A percentile compares a stretch with the other conserved stretches of the same genome.
phyloP scores from a whole-genome alignment of 2,113 vertebrate species.

The Argyrosomus japonicus region DNA sequence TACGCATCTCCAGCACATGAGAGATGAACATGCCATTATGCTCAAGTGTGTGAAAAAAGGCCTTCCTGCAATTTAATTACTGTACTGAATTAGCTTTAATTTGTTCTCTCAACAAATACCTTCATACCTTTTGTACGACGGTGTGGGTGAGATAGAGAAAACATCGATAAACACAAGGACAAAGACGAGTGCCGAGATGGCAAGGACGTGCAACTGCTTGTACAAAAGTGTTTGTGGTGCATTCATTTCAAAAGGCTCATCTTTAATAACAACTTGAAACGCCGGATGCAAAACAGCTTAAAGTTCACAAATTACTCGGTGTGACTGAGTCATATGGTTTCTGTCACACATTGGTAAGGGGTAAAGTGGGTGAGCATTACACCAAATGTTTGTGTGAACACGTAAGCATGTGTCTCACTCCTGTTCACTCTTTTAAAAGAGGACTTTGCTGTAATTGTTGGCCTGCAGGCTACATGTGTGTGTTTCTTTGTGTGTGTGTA shows the following conservation, averaged over 20 bases:
- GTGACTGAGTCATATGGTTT: constrained; percentile 47
- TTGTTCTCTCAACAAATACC: constrained; percentile 70
- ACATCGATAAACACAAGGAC: constrained; percentile 31
- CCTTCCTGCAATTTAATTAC: constrained; percentile 87
- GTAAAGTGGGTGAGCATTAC: constrained; percentile 34
- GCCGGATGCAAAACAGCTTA: not conserved
- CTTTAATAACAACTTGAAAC: constrained; percentile 55
- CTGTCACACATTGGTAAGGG: constrained; percentile 35
- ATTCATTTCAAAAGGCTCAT: constrained; percentile 49
- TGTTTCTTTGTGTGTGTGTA: constrained; percentile 33
- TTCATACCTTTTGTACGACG: constrained; percentile 62
- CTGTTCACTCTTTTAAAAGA: constrained; percentile 39
- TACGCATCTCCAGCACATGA: constrained; percentile 86
- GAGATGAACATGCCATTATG: constrained; percentile 91
- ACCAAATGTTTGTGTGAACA: constrained; percentile 50
- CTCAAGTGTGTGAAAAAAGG: constrained; percentile 87
- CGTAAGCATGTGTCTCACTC: constrained; percentile 42
- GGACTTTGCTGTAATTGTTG: constrained; percentile 57
- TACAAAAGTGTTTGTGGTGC: constrained; percentile 19
- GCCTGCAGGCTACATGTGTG: constrained; percentile 48
- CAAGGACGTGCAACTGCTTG: constrained; percentile 29
- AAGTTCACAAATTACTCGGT: constrained; percentile 33
- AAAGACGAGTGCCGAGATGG: constrained; percentile 3
- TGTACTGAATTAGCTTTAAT: constrained; percentile 76
- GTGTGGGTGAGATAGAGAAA: not conserved